Evolutionary conservation across 2,888 invertebrate species (phyloP).

Genomic region (Erynnis tages): DNA sequence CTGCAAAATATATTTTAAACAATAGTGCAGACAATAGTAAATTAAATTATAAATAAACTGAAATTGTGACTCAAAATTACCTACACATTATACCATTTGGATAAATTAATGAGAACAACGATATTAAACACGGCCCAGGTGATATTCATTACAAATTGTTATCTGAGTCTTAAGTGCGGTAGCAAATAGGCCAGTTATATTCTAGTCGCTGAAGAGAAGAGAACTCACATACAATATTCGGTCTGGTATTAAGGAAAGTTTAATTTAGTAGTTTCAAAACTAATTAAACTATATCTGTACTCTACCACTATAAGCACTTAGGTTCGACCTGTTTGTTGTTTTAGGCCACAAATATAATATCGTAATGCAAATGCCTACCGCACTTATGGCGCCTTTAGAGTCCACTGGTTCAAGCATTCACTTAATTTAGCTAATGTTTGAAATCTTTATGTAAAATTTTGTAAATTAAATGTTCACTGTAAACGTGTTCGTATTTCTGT

Average conservation of each 20-base stretch:
- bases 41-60: no score
- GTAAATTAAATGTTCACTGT: not conserved
- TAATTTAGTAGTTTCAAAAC: not conserved
- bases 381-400: not conserved
- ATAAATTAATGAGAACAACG: not conserved
- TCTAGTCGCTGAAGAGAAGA: no score
- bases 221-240: no score
- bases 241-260: no score
- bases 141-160: no score
- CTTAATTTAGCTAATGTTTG: not conserved
- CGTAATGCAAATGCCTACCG: not conserved
- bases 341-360: not conserved
- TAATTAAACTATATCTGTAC: no score
- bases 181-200: no score
- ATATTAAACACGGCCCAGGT: no score
- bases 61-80: no score
- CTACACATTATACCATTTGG: no score
- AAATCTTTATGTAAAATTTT: not conserved
- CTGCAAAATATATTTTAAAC: not conserved
- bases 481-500: not conserved
- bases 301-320: not conserved
- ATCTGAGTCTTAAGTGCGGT: no score
- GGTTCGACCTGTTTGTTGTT: not conserved
- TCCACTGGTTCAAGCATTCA: not conserved
- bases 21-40: conserved; percentile 4